Evolutionary conservation across 2,113 vertebrate genomes (phyloP).

Genomic region (Phocoena sinus): DNA sequence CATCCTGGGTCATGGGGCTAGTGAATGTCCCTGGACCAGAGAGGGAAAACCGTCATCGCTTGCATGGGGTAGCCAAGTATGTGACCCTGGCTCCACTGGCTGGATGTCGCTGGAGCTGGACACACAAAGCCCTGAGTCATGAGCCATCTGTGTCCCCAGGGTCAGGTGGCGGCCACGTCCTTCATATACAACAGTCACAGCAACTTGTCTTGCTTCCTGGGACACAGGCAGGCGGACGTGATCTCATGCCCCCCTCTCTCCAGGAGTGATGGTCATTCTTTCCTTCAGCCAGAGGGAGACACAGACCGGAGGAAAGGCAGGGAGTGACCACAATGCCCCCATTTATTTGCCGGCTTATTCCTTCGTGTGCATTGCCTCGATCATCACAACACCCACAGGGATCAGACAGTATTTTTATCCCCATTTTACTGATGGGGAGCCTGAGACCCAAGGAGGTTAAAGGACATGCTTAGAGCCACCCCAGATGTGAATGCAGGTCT

Average conservation of each 20-base stretch:
- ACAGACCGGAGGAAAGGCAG: not conserved
- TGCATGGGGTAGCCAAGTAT: not conserved
- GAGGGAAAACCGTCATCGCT: not conserved
- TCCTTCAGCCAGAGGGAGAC: not conserved
- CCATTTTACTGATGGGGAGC: not conserved
- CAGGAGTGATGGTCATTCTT: not conserved
- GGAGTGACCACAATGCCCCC: not conserved
- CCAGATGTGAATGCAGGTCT: not conserved
- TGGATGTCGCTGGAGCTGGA: not conserved
- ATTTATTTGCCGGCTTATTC: not conserved
- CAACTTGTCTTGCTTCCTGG: conserved; percentile 5
- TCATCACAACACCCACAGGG: not conserved
- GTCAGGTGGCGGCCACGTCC: not conserved
- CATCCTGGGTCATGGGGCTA: not conserved
- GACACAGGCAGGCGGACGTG: not conserved
- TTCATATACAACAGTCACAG: not conserved
- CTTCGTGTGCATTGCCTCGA: not conserved
- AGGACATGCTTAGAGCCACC: not conserved
- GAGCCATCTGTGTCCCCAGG: not conserved
- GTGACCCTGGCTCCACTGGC: not conserved
- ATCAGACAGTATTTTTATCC: not conserved
- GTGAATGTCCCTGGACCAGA: not conserved
- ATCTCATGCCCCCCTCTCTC: not conserved
- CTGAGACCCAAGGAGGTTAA: not conserved
- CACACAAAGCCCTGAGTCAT: conserved; percentile 15